Evolutionary conservation across 2,797 vertebrate species (phyloP).

Genomic region (Eulemur albifrons): DNA sequence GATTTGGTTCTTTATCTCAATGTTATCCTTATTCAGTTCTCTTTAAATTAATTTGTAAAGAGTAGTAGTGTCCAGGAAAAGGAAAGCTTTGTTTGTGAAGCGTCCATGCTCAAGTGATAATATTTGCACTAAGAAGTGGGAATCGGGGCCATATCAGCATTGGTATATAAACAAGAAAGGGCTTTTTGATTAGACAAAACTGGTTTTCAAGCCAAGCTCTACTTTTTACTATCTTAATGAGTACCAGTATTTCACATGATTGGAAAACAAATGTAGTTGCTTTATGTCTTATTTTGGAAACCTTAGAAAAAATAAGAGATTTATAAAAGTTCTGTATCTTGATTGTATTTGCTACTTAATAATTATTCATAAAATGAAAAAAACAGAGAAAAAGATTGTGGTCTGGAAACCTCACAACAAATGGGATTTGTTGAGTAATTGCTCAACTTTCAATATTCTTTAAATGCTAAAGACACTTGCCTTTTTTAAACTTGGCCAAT

Average conservation of each 20-base stretch:
- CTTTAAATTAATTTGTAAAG: constrained; percentile 21
- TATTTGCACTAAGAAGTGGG: background rate
- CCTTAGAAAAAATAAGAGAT: background rate
- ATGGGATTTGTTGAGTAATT: background rate
- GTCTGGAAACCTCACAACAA: background rate
- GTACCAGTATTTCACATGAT: background rate
- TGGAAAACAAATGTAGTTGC: background rate
- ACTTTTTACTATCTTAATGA: background rate
- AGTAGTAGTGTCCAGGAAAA: background rate
- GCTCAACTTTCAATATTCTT: background rate
- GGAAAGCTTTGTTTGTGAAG: background rate
- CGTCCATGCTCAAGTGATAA: background rate
- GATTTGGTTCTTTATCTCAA: background rate
- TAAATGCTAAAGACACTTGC: background rate
- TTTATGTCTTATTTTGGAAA: background rate
- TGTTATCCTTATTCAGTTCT: background rate
- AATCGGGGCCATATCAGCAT: background rate
- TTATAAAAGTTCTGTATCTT: background rate
- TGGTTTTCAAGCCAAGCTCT: background rate
- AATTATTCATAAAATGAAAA: background rate
- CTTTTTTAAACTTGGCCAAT: background rate
- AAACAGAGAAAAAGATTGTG: background rate
- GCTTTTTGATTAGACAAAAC: background rate
- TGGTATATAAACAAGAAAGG: background rate
- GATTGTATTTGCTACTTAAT: background rate